Conservation (phyloP, 2,113 vertebrate genomes). For the Rhinopomastus cyanomelas region DNA sequence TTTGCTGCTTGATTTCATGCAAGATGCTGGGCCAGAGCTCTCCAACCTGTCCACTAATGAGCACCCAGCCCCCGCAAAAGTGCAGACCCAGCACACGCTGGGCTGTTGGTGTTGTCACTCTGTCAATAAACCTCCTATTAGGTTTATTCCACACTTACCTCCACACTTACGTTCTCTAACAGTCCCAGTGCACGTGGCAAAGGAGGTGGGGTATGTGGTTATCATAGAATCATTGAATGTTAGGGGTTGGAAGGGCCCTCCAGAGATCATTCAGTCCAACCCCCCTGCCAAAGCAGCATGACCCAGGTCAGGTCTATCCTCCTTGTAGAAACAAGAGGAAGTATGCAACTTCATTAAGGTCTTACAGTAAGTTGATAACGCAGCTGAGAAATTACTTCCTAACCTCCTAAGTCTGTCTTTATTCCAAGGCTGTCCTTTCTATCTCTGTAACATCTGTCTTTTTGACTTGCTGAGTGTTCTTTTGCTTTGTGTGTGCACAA, state of each 20-base stretch:
- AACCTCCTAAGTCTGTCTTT: not conserved
- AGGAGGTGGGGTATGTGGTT: not conserved
- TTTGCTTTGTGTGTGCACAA: not conserved
- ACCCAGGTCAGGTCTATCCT: too few species aligned
- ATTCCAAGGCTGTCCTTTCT: not conserved
- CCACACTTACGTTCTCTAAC: fast-evolving
- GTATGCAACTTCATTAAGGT: not conserved
- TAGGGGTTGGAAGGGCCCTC: too few species aligned
- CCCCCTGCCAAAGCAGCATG: too few species aligned
- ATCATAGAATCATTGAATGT: too few species aligned
- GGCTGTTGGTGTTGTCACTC: not conserved
- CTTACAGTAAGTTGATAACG: not conserved
- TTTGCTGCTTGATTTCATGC: constrained; percentile 36
- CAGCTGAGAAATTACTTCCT: not conserved
- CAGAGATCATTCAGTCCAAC: too few species aligned
- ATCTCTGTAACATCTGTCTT: not conserved
- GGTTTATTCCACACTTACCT: not conserved
- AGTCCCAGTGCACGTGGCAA: fast-evolving
- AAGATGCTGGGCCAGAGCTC: not conserved
- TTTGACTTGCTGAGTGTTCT: not conserved
- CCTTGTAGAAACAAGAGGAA: not conserved
- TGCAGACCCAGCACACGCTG: fast-evolving
- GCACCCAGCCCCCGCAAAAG: not conserved
- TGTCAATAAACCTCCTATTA: not conserved
- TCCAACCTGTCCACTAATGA: not conserved